phyloP scores from a whole-genome alignment of 2,113 vertebrate genomes.

The Tricholaema leucomelas region DNA sequence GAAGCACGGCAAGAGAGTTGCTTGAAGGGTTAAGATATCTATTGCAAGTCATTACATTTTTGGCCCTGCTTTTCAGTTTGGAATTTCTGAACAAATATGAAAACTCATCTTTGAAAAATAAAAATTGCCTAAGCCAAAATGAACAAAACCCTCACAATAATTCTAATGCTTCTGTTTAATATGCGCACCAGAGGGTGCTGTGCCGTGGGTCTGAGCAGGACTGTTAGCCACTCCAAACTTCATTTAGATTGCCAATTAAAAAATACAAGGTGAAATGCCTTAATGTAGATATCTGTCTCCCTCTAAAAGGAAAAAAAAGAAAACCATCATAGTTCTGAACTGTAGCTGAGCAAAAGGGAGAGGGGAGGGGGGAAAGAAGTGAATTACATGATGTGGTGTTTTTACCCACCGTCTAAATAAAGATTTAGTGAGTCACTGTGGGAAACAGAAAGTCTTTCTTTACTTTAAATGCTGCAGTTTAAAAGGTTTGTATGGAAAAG shows the following conservation, averaged over 20 bases:
- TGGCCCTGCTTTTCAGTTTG: conserved; percentile 1
- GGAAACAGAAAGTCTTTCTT: conserved; percentile 78
- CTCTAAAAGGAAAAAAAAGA: conserved; percentile 49
- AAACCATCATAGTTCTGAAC: conserved; percentile 32
- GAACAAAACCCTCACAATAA: conserved; percentile 9
- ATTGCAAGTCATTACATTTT: conserved; percentile 24
- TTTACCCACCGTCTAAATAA: conserved; percentile 84
- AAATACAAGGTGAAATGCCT: conserved; percentile 40
- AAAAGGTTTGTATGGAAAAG: conserved; percentile 71
- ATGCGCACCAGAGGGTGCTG: conserved; percentile 72
- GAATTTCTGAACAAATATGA: conserved; percentile 43
- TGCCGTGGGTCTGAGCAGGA: conserved; percentile 49
- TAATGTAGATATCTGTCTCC: conserved; percentile 52
- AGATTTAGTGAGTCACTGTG: conserved; percentile 80
- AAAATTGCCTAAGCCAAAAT: conserved; percentile 52
- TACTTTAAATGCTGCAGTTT: conserved; percentile 77
- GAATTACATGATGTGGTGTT: conserved; percentile 78
- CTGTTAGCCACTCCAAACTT: conserved; percentile 16
- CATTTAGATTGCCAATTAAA: conserved; percentile 29
- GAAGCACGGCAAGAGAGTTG: neutral
- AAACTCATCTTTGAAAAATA: conserved; percentile 37
- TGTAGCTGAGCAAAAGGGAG: conserved; percentile 34
- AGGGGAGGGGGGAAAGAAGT: neutral
- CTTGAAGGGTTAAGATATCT: neutral
- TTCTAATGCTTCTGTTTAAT: conserved; percentile 41